Evolutionary conservation across 2,888 invertebrate species (phyloP).

Genomic region (Orchesella flavescens): DNA sequence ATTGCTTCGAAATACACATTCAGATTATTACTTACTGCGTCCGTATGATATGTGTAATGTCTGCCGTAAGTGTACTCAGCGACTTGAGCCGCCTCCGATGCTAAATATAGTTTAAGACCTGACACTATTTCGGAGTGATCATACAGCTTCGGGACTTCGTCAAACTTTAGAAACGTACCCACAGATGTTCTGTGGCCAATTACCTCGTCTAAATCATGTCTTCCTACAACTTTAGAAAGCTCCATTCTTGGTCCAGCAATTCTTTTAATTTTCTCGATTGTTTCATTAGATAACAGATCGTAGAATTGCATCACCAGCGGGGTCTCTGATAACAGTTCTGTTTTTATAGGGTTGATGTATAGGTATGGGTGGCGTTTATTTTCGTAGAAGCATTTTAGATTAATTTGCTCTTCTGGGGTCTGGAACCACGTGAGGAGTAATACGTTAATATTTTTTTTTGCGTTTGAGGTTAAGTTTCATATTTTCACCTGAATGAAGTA

Average conservation of each 20-base stretch:
- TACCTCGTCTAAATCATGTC: neutral
- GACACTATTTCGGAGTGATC: conserved; percentile 8
- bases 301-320: no score
- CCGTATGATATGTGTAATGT: conserved; percentile 11
- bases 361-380: conserved; percentile 2
- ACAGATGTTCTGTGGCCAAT: neutral
- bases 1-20: no score
- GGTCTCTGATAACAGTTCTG: no score
- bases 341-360: neutral
- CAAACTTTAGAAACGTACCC: neutral
- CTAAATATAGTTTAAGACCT: neutral
- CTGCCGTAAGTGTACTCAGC: conserved; percentile 20
- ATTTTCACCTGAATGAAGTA: no score
- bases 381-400: conserved; percentile 11
- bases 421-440: no score
- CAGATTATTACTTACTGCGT: neutral
- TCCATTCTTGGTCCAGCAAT: neutral
- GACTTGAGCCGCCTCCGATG: neutral
- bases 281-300: no score
- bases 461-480: no score
- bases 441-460: no score
- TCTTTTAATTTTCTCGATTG: no score
- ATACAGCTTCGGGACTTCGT: neutral
- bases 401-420: neutral
- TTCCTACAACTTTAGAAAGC: neutral